Base-by-base conservation (phyloP, 2,113 vertebrate genomes). In the Ptilonorhynchus violaceus region DNA sequence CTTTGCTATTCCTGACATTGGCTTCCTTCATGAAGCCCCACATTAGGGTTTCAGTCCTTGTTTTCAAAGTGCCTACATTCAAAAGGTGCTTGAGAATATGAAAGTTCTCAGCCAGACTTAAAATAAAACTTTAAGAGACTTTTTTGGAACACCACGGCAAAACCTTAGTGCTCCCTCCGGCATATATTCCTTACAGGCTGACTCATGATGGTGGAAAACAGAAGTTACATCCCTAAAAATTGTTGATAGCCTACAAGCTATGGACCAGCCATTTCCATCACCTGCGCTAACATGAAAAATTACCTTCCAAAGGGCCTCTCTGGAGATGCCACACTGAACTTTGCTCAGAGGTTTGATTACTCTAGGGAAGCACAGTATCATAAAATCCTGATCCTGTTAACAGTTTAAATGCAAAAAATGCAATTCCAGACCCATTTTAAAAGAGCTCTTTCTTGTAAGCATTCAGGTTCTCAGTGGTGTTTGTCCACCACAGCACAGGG, bases 181-280 rank as follows among this genome's bases (percentile, higher is more conserved):
- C 33, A 7, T 11, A 5, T 20, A 19, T 37, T 62, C 23, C 42
- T 81, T 41, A 67, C 4, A 7, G 37, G 35, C 33, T 62, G 42
- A 44, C 13, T 11, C 0, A 1, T 23, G 22, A 13, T 27, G 35
- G n/a, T 5, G 5, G 39, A 88, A 59, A 6, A 4, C 4, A 25
- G 21, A 44, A 46, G 13, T 23, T 39, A 13, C 0, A 2, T 33
- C 49, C 46, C 62, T 42, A 10, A 27, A 20, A 24, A 35, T 33
- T 13, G 4, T 4, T 47, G 39, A 22, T 24, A 37, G 55, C 37
- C 31, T 27, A 8, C 6, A 4, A 1, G 1, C 31, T 27, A 47
- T 30, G 50, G 56, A 42, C 17, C 13, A 31, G 35, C 19, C 9
- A 20, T 25, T 42, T 53, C 60, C 62, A 22, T 42, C 27, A 30